Evolutionary conservation across 2,113 vertebrate species (phyloP).

Genomic region (Falco punctatus): DNA sequence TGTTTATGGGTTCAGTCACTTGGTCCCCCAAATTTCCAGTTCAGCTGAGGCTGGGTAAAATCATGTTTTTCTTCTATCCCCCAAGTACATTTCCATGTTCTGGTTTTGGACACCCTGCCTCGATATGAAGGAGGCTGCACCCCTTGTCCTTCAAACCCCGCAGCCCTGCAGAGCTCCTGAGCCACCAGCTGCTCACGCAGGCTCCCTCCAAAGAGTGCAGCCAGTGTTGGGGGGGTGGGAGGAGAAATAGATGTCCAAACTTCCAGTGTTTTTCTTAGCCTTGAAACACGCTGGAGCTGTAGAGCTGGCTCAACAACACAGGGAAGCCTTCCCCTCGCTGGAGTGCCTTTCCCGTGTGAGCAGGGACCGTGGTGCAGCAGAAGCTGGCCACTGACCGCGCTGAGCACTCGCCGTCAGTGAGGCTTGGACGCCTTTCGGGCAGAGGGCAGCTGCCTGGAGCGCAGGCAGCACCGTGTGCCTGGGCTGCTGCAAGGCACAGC

Average conservation of each 20-base stretch:
- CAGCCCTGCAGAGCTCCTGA: neutral
- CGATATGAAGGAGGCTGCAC: neutral
- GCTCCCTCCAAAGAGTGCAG: neutral
- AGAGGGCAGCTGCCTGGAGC: neutral
- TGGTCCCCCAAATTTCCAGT: neutral
- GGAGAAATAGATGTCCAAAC: neutral
- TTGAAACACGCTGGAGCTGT: neutral
- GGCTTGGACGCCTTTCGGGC: rapidly evolving
- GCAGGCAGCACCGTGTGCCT: neutral
- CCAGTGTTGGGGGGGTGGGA: rapidly evolving
- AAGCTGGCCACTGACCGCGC: neutral
- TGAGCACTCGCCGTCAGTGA: rapidly evolving
- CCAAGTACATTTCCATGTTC: neutral
- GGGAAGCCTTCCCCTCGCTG: neutral
- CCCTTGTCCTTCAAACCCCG: neutral
- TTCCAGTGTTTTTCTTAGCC: neutral
- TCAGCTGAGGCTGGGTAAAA: neutral
- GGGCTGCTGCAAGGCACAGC: neutral
- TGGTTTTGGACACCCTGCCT: neutral
- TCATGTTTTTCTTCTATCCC: neutral
- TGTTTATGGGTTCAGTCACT: neutral
- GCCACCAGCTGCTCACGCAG: neutral
- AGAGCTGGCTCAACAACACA: neutral
- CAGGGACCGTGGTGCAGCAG: rapidly evolving
- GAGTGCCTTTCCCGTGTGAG: neutral